These are phyloP conservation scores for Aix galericulata DNA, from an alignment of 2,113 vertebrate species.

Conservation along the genomic window DNA sequence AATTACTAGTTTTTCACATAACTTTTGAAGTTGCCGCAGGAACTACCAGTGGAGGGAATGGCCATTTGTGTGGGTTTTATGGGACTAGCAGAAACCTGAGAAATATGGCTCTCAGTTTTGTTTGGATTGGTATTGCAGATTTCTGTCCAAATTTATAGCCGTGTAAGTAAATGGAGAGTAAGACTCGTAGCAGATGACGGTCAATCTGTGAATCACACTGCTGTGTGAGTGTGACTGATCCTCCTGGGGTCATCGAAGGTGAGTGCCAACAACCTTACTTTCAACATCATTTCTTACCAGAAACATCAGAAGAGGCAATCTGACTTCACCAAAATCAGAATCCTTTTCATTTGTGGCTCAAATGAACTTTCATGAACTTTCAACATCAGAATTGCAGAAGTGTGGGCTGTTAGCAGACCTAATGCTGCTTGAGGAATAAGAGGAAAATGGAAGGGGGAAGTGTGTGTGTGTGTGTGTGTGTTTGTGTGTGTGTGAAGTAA, in stretches of 20 bases:
- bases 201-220: not conserved
- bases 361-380: not conserved
- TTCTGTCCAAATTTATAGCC: not conserved
- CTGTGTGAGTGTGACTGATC: not conserved
- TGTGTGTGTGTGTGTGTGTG: not conserved
- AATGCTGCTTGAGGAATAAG: not conserved
- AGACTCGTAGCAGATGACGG: rapidly evolving
- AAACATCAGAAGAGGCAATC: not conserved
- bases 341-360: rapidly evolving
- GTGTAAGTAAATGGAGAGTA: not conserved
- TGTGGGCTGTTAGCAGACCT: not conserved
- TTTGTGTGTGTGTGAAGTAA: not conserved
- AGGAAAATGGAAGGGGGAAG: not conserved
- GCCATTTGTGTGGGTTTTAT: not conserved
- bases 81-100: not conserved
- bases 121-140: not conserved
- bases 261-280: not conserved
- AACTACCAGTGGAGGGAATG: not conserved
- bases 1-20: not conserved
- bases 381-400: not conserved
- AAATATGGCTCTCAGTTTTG: rapidly evolving
- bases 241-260: not conserved
- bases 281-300: not conserved
- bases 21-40: not conserved
- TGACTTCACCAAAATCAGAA: not conserved